These are phyloP conservation scores for Drepana arcuata DNA, from an alignment of 1,140 invertebrate species.

Conservation along the genomic window DNA sequence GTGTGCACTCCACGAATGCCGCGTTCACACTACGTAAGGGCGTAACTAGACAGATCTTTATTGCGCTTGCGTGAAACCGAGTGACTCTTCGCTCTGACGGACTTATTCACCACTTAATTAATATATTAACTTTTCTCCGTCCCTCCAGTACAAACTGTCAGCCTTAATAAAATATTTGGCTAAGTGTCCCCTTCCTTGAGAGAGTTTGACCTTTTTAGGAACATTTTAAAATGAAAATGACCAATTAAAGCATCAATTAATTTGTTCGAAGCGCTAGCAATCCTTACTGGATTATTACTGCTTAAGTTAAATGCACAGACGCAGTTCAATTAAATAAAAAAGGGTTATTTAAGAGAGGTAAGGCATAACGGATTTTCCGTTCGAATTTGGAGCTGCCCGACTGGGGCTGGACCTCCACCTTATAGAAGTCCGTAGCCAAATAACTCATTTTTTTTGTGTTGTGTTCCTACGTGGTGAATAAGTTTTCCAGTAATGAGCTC, in stretches of 20 bases:
- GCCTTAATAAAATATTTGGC: constrained; percentile 63
- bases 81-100: constrained; percentile 58
- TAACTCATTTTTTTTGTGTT: too few relatives aligned
- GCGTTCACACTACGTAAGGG: constrained; percentile 52
- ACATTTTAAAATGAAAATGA: constrained; percentile 9
- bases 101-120: constrained; percentile 68
- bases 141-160: constrained; percentile 49
- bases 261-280: too few relatives aligned
- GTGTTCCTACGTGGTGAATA: too few relatives aligned
- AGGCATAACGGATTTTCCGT: too few relatives aligned
- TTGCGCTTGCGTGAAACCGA: constrained; percentile 56
- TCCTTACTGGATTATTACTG: too few relatives aligned
- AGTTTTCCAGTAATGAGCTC: too few relatives aligned
- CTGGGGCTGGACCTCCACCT: too few relatives aligned
- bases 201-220: constrained; percentile 16
- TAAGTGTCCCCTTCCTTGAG: constrained; percentile 26
- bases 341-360: too few relatives aligned
- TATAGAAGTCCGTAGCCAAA: too few relatives aligned
- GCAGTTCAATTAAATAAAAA: too few relatives aligned
- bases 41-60: constrained; percentile 43
- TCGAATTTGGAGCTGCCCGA: too few relatives aligned
- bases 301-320: too few relatives aligned
- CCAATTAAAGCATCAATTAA: constrained; percentile 13
- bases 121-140: constrained; percentile 67
- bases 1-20: constrained; percentile 31